phyloP scores from a whole-genome alignment of 2,888 invertebrate species.

The Calephelis perditalis region DNA sequence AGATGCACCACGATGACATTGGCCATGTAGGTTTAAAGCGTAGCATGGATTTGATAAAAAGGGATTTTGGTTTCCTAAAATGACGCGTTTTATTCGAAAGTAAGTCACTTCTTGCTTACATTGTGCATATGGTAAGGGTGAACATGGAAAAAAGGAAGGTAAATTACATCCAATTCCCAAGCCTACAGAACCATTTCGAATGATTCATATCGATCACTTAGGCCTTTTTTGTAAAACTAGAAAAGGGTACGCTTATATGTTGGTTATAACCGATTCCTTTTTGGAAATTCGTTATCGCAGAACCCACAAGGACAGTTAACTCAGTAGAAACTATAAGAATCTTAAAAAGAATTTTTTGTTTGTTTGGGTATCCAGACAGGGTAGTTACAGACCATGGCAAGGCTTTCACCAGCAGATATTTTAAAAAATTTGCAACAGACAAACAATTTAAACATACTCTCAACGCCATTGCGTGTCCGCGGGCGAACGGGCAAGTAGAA shows the following conservation, averaged over 20 bases:
- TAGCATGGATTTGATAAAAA: constrained; percentile 34
- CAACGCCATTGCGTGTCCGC: constrained; percentile 13
- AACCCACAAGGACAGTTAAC: constrained; percentile 29
- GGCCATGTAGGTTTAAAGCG: constrained; percentile 26
- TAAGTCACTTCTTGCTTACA: constrained; percentile 34
- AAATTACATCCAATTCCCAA: too few species aligned
- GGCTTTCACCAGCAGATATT: constrained; percentile 32
- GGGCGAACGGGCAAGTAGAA: constrained; percentile 14
- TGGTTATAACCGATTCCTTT: constrained; percentile 29
- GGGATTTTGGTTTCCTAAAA: constrained; percentile 37
- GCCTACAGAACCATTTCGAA: constrained; percentile 22
- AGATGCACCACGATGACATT: constrained; percentile 40
- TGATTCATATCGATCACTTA: constrained; percentile 32
- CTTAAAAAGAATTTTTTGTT: constrained; percentile 21
- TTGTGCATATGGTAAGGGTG: constrained; percentile 39
- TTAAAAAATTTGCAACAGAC: constrained; percentile 28
- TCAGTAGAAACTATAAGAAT: constrained; percentile 24
- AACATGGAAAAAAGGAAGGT: constrained; percentile 28
- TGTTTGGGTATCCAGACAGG: constrained; percentile 25
- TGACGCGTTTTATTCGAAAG: constrained; percentile 22
- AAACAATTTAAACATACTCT: constrained; percentile 31
- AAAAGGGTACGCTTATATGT: constrained; percentile 33
- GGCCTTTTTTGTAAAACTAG: constrained; percentile 8
- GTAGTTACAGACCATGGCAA: constrained; percentile 27
- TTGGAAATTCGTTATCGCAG: constrained; percentile 27